A percentile compares a stretch with the other conserved stretches of the same genome.
Conservation (phyloP, 2,797 vertebrate species). For the Phaenicophaeus curvirostris region DNA sequence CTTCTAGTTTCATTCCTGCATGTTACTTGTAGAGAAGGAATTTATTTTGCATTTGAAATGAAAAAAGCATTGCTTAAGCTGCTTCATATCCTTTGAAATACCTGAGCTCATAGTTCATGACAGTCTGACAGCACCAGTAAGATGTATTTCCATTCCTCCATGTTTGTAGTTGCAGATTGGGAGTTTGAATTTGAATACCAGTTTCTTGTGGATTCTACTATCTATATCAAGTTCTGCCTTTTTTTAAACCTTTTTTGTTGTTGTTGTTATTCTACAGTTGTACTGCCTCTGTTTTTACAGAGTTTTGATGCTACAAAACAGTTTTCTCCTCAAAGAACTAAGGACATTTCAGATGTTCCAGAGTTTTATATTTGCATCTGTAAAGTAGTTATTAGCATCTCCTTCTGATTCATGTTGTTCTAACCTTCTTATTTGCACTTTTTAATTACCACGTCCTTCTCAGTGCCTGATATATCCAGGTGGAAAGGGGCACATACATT, state of each 20-base stretch:
- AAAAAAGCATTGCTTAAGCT: background rate
- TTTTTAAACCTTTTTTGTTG: background rate
- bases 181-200: background rate
- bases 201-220: background rate
- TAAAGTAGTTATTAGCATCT: background rate
- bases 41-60: background rate
- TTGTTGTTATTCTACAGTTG: background rate
- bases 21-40: background rate
- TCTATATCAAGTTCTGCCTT: background rate
- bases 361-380: background rate
- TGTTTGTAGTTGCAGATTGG: background rate
- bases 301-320: background rate
- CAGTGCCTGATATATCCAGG: background rate
- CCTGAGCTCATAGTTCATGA: background rate
- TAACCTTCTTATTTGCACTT: background rate
- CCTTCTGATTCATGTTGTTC: background rate
- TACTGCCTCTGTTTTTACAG: background rate
- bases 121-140: background rate
- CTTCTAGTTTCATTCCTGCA: background rate
- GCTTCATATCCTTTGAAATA: background rate
- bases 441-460: background rate
- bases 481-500: background rate
- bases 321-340: background rate
- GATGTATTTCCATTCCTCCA: background rate
- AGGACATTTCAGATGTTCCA: background rate